Conservation (phyloP, 2,113 vertebrate genomes). For the Pitta sordida region DNA sequence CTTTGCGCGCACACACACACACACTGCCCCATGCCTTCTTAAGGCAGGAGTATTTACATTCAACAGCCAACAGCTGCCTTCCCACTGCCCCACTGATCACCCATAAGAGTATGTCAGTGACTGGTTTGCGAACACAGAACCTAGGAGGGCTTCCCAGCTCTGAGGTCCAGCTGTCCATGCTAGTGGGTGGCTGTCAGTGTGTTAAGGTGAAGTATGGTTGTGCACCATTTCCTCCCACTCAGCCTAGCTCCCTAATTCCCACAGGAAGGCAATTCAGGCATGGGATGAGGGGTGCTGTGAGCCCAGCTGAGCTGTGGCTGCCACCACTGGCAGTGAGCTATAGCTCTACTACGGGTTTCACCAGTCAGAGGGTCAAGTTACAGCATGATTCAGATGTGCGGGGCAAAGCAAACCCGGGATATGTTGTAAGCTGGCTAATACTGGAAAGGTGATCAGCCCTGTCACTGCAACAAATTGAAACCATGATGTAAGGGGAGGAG, state of each 20-base stretch:
- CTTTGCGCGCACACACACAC: background rate
- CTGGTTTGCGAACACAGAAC: fast-evolving
- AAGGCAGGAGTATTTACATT: background rate
- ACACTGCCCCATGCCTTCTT: background rate
- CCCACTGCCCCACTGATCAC: background rate
- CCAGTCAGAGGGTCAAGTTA: constrained; percentile 33
- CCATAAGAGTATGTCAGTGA: background rate
- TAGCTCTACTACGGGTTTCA: background rate
- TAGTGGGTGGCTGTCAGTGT: fast-evolving
- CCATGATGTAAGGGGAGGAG: background rate
- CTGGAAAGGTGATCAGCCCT: background rate
- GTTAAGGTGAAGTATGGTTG: fast-evolving
- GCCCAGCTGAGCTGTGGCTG: background rate
- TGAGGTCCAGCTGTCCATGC: fast-evolving
- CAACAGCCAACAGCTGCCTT: background rate
- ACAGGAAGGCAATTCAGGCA: fast-evolving
- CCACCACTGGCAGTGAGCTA: background rate
- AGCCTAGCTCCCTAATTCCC: fast-evolving
- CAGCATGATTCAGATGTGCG: background rate
- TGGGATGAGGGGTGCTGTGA: background rate
- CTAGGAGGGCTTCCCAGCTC: background rate
- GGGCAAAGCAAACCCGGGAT: background rate
- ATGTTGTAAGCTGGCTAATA: background rate
- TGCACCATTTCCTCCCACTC: background rate
- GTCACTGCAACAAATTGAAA: constrained; percentile 24